Base-by-base conservation (phyloP, 2,888 invertebrate genomes). In the Syrista parreyssii region DNA sequence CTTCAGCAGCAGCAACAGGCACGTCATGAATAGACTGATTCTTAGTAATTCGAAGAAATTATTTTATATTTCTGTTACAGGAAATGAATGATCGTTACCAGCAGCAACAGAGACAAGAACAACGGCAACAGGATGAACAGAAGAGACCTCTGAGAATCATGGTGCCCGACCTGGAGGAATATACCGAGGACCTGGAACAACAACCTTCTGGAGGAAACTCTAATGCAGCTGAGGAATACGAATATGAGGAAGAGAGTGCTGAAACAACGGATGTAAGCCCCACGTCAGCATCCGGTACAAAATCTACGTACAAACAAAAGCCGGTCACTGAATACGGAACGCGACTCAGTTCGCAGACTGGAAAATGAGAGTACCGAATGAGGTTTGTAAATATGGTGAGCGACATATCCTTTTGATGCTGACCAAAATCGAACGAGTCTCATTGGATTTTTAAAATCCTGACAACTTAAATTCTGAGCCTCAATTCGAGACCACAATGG, bases 111-210 rank as follows among this genome's bases (percentile, higher is more conserved):
- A 79, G 74, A n/a, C 72, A 79, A 12, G 76, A 76, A 34, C 74
- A 73, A 11, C 23, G n/a, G 34, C 73, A 73, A 3, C 74, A 74
- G 68, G 68, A 79, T 68, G 68, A 77, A 36, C 82, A 91, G 4
- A 90, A 91, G 76, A 89, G 89, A 35, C 92, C 92, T 0, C 81
- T 93, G 74, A 91, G 92, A 80, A 93, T 93, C 80, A 92, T 92
- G 84, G 92, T 93, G 23, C 93, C 93, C 0, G 93, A 93, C 72
- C 81, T 84, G 1, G 92, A 91, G 30, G 92, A 92, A 36, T 85
- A 92, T 84, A 81, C 84, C 71, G 90, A 90, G 30, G 86, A 89
- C 68, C 72, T 88, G 9, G 89, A 89, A 76, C 89, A 91, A 69
- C 79, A 85, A 35, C 86, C 86, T 1, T 78, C 86, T 4, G 84